Conservation (phyloP, 2,888 invertebrate genomes). For the Pheosia tremula region DNA sequence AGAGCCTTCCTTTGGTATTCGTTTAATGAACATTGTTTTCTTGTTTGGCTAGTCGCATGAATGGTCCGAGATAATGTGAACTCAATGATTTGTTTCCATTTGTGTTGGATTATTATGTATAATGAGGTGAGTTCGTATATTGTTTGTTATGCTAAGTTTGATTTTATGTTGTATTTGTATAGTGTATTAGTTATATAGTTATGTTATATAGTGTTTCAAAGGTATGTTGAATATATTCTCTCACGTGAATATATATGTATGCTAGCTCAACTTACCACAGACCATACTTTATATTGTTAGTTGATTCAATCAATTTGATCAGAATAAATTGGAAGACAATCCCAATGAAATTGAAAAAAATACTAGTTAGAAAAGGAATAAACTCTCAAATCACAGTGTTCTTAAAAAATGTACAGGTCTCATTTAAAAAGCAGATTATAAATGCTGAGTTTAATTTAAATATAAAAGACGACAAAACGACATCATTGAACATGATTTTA, state of each 20-base stretch:
- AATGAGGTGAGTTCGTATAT: slow-evolving; percentile 8
- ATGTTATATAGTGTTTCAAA: neutral
- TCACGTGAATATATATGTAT: no score
- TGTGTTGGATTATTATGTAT: slow-evolving; percentile 45
- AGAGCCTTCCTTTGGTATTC: slow-evolving; percentile 74
- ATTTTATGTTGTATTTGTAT: neutral
- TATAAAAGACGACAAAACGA: slow-evolving; percentile 25
- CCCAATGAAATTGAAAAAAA: no score
- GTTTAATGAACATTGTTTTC: slow-evolving; percentile 82
- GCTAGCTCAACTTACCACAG: no score
- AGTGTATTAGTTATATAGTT: no score
- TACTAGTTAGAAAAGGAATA: no score
- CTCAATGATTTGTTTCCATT: slow-evolving; percentile 64
- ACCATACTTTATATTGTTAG: no score
- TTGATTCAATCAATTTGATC: no score
- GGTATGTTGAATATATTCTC: no score
- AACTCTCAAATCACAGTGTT: no score
- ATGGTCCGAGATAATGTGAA: slow-evolving; percentile 63
- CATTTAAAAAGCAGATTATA: neutral
- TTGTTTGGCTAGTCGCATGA: slow-evolving; percentile 57
- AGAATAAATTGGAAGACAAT: no score
- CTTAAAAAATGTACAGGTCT: neutral
- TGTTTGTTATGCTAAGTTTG: neutral
- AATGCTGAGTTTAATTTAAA: slow-evolving; percentile 14
- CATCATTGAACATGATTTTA: slow-evolving; percentile 28